phyloP scores from a whole-genome alignment of 2,888 invertebrate genomes.

The Melinaea marsaeus region DNA sequence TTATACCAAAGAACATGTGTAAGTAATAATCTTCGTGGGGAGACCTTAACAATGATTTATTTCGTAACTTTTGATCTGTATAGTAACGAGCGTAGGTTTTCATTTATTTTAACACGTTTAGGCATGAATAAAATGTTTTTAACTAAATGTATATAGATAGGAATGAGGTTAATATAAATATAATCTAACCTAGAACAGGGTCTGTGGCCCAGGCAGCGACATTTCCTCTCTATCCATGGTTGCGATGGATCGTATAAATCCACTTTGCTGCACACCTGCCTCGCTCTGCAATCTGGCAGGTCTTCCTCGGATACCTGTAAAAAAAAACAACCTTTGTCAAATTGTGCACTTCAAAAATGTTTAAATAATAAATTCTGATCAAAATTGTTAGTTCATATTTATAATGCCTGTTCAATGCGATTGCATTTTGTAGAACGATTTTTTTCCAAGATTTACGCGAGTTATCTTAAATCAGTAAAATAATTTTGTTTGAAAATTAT shows the following conservation, averaged over 20 bases:
- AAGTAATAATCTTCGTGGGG: constrained; percentile 24
- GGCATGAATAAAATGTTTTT: background rate
- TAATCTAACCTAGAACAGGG: constrained; percentile 82
- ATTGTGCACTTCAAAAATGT: too few species aligned
- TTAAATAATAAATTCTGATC: too few species aligned
- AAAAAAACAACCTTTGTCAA: constrained; percentile 15
- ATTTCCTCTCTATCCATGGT: constrained; percentile 93
- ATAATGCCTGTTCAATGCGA: too few species aligned
- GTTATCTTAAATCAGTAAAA: too few species aligned
- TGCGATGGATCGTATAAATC: constrained; percentile 86
- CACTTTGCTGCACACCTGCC: constrained; percentile 91
- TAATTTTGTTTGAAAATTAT: background rate
- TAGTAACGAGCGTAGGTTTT: constrained; percentile 1
- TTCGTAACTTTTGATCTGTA: constrained; percentile 4
- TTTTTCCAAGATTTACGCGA: too few species aligned
- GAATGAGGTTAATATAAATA: background rate
- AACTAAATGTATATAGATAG: background rate
- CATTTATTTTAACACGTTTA: background rate
- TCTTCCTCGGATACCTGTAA: constrained; percentile 88
- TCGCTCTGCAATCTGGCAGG: constrained; percentile 86
- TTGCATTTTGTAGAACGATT: too few species aligned
- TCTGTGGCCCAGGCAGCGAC: constrained; percentile 84
- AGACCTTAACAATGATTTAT: constrained; percentile 12
- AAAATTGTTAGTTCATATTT: too few species aligned
- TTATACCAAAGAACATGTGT: constrained; percentile 12